A percentile compares a stretch with the other conserved stretches of the same genome.
These are phyloP conservation scores for Heliconius himera DNA, from an alignment of 1,140 invertebrate species.

Conservation along the genomic window DNA sequence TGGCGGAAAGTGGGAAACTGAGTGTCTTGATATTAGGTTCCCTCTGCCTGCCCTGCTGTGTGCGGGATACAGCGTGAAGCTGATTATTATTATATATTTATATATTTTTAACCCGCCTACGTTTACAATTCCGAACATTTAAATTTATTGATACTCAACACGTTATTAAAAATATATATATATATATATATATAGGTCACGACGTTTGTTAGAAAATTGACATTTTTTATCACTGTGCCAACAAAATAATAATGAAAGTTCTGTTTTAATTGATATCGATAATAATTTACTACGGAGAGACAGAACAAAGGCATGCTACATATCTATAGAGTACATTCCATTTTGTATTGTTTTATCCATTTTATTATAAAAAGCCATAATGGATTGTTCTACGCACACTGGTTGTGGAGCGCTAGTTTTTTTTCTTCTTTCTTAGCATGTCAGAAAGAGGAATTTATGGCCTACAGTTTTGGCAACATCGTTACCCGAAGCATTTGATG, in stretches of 20 bases:
- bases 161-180: neutral
- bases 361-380: constrained; percentile 45
- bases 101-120: neutral
- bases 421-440: constrained; percentile 42
- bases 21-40: too few relatives aligned
- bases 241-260: constrained; percentile 7
- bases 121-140: neutral
- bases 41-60: too few relatives aligned
- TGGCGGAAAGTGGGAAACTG: too few relatives aligned
- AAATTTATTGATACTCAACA: neutral
- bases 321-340: constrained; percentile 40
- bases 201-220: neutral
- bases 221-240: neutral
- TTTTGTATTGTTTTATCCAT: constrained; percentile 40
- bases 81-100: too few relatives aligned
- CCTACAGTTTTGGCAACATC: constrained; percentile 46
- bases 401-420: constrained; percentile 34
- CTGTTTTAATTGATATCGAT: constrained; percentile 1
- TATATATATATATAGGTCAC: too few relatives aligned
- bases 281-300: constrained; percentile 7
- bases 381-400: constrained; percentile 44
- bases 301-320: constrained; percentile 23
- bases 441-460: constrained; percentile 49
- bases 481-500: constrained; percentile 43
- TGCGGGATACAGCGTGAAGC: too few relatives aligned